Evolutionary conservation across 2,113 vertebrate species (phyloP).

Genomic region (Craseonycteris thonglongyai): DNA sequence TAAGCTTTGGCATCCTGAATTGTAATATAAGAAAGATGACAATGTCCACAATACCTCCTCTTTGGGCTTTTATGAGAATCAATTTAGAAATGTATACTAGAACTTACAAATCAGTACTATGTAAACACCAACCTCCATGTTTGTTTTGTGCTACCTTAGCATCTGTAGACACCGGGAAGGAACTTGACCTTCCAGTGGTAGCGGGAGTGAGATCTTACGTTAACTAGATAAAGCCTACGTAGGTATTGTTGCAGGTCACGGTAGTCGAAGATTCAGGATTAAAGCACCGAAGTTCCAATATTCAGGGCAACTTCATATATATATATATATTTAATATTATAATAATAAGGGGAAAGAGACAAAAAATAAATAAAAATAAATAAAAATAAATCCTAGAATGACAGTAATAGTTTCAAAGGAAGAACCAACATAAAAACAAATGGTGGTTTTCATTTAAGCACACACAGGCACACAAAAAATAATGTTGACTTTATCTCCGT

Average conservation of each 20-base stretch:
- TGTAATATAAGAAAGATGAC: neutral
- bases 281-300: neutral
- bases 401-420: neutral
- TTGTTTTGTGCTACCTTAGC: neutral
- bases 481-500: constrained; percentile 32
- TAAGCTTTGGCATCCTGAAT: neutral
- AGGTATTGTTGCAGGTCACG: neutral
- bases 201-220: neutral
- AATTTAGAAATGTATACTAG: neutral
- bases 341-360: neutral
- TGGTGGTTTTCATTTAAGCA: neutral
- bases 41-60: neutral
- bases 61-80: neutral
- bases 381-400: neutral
- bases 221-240: neutral
- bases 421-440: neutral
- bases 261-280: neutral
- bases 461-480: neutral
- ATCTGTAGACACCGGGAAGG: neutral
- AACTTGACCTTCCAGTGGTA: neutral
- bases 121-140: neutral
- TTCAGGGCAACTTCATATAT: neutral
- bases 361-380: neutral
- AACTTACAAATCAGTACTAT: neutral
- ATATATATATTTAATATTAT: neutral